phyloP scores from a whole-genome alignment of 2,113 vertebrate species.

The Grallaria varia region DNA sequence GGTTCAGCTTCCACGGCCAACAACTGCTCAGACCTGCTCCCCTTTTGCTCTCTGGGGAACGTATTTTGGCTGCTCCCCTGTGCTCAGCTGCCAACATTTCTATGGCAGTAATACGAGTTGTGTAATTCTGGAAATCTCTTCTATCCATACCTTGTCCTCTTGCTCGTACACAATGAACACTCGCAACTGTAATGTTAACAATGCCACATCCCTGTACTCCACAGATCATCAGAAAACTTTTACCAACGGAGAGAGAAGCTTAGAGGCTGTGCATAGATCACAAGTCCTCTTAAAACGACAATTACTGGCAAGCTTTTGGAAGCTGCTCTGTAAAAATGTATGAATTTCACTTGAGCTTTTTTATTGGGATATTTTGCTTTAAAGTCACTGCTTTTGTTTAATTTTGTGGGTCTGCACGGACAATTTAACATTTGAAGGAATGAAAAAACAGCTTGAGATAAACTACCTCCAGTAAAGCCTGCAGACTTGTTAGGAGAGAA shows the following conservation, averaged over 20 bases:
- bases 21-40: not conserved
- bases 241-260: not conserved
- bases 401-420: not conserved
- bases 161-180: not conserved
- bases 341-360: not conserved
- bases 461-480: slow-evolving; percentile 2
- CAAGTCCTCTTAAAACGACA: not conserved
- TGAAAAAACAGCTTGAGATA: slow-evolving; percentile 2
- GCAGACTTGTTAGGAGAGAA: not conserved
- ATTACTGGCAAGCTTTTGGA: not conserved
- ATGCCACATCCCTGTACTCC: not conserved
- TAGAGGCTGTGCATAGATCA: not conserved
- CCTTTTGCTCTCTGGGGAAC: not conserved
- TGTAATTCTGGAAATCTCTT: not conserved
- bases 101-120: not conserved
- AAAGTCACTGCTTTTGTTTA: not conserved
- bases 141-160: not conserved
- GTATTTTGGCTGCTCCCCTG: not conserved
- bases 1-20: not conserved
- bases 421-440: not conserved
- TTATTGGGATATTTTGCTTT: not conserved
- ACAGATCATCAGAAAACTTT: not conserved
- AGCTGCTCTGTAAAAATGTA: not conserved
- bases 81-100: not conserved
- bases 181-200: not conserved